Conservation (phyloP, 2,113 vertebrate species). For the Toxostoma redivivum region DNA sequence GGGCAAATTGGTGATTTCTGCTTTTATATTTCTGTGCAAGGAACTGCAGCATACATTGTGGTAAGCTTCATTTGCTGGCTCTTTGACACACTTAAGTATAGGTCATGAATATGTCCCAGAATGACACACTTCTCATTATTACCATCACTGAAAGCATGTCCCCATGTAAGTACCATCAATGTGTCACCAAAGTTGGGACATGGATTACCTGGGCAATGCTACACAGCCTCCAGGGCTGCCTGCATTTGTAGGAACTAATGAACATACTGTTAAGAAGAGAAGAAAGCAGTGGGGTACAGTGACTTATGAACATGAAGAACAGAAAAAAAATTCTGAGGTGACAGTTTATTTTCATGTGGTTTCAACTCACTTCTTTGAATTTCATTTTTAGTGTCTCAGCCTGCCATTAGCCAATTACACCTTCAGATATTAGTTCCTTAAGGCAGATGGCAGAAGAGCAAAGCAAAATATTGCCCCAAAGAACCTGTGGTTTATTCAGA, state of each 20-base stretch:
- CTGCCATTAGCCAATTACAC: background rate
- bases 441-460: background rate
- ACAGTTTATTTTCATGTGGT: background rate
- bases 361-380: background rate
- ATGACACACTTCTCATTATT: background rate
- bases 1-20: background rate
- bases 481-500: background rate
- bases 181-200: background rate
- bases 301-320: background rate
- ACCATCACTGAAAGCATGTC: background rate
- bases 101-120: background rate
- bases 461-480: background rate
- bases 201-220: background rate
- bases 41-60: background rate
- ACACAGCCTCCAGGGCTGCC: background rate
- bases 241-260: background rate
- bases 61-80: background rate
- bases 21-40: background rate
- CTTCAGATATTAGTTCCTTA: background rate
- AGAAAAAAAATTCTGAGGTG: background rate
- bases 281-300: background rate
- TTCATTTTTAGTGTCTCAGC: background rate
- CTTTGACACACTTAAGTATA: background rate
- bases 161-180: background rate
- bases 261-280: background rate